A percentile compares a stretch with the other conserved stretches of the same genome.
phyloP scores from a whole-genome alignment of 1,140 invertebrate species.

The Carposina sasakii region DNA sequence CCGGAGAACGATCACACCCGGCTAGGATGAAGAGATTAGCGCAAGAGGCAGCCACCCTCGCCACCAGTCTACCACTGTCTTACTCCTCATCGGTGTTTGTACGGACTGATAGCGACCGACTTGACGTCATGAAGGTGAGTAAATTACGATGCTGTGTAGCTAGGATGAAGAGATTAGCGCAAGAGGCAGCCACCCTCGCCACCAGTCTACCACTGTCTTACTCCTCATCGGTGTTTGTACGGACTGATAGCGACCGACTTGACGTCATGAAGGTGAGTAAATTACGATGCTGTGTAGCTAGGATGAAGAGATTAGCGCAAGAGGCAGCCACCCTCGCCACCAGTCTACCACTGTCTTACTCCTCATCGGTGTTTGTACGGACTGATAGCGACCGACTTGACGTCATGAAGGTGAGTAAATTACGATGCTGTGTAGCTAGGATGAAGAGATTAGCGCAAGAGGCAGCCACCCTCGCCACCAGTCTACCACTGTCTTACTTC shows the following conservation, averaged over 20 bases:
- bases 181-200: slow-evolving; percentile 91
- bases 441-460: slow-evolving; percentile 96
- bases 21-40: slow-evolving; percentile 92
- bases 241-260: slow-evolving; percentile 90
- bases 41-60: slow-evolving; percentile 96
- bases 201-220: slow-evolving; percentile 92
- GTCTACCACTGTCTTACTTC: slow-evolving; percentile 93
- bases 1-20: slow-evolving; percentile 88
- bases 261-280: slow-evolving; percentile 98
- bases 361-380: slow-evolving; percentile 95
- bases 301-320: slow-evolving; percentile 94
- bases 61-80: slow-evolving; percentile 92
- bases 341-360: slow-evolving; percentile 92
- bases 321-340: slow-evolving; percentile 97
- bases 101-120: slow-evolving; percentile 92
- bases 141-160: no score
- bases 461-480: slow-evolving; percentile 94
- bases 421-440: no score
- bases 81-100: slow-evolving; percentile 97
- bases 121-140: slow-evolving; percentile 94
- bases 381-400: slow-evolving; percentile 95
- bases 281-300: no score
- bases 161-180: slow-evolving; percentile 84
- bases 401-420: slow-evolving; percentile 97
- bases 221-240: slow-evolving; percentile 92